A percentile compares a stretch with the other conserved stretches of the same genome.
Evolutionary conservation across 1,140 invertebrate genomes (phyloP).

Genomic region (Oedothorax gibbosus): DNA sequence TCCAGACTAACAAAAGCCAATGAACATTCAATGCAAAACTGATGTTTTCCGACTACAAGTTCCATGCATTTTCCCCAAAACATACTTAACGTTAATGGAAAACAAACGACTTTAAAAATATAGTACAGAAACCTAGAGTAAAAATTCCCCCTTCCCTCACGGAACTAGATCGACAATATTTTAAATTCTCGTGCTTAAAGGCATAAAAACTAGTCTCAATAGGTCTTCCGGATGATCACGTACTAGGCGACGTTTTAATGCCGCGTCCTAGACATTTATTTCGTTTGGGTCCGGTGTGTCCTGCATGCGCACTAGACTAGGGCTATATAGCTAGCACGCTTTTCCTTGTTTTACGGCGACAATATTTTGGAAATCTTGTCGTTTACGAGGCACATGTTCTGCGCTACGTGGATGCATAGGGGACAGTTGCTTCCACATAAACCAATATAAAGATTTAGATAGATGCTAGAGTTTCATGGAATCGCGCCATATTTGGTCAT

Average conservation of each 20-base stretch:
- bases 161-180: slow-evolving; percentile 11
- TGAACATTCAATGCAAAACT: too few relatives aligned
- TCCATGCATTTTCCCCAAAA: too few relatives aligned
- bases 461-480: neutral
- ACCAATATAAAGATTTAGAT: slow-evolving; percentile 2
- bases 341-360: slow-evolving; percentile 20
- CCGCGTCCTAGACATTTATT: slow-evolving; percentile 22
- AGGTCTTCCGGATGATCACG: slow-evolving; percentile 10
- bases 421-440: neutral
- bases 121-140: neutral
- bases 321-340: neutral
- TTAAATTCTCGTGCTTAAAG: slow-evolving; percentile 32
- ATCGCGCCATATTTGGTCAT: slow-evolving; percentile 22
- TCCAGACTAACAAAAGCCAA: too few relatives aligned
- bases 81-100: slow-evolving; percentile 18
- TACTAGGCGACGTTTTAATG: slow-evolving; percentile 36
- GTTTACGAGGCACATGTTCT: slow-evolving; percentile 13
- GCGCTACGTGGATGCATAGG: neutral
- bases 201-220: slow-evolving; percentile 31
- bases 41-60: too few relatives aligned
- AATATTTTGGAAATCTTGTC: slow-evolving; percentile 32
- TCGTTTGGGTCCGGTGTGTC: neutral
- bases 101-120: slow-evolving; percentile 26
- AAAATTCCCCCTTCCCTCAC: neutral
- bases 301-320: neutral